A percentile compares a stretch with the other conserved stretches of the same genome.
Conservation (phyloP, 2,113 vertebrate genomes). For the Muscicapa adusta region DNA sequence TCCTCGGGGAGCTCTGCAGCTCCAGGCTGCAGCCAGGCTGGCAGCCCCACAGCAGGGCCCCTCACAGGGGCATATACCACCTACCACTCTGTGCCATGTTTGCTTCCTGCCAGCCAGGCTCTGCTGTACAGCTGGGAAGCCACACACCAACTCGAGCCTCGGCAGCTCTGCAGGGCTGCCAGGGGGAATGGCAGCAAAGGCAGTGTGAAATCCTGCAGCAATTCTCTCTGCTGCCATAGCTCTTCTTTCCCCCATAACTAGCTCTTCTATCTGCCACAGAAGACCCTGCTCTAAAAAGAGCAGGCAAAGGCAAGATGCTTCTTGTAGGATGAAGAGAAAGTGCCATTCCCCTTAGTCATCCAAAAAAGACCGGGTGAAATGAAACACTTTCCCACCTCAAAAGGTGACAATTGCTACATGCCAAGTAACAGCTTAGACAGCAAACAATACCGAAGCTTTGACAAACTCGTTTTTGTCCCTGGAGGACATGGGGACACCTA, state of each 20-base stretch:
- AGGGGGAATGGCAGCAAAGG: background rate
- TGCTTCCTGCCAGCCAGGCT: background rate
- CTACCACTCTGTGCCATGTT: rapidly evolving
- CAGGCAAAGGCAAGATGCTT: background rate
- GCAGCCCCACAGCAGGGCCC: background rate
- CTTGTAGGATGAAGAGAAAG: background rate
- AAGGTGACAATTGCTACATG: background rate
- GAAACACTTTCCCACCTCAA: background rate
- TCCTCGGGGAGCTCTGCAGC: background rate
- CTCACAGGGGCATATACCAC: rapidly evolving
- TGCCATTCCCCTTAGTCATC: background rate
- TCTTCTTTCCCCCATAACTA: background rate
- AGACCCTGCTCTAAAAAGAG: background rate
- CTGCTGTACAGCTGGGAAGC: background rate
- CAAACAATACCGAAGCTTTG: background rate
- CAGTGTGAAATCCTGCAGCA: background rate
- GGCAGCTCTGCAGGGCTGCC: background rate
- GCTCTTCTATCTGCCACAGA: background rate
- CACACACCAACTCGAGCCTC: background rate
- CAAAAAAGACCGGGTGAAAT: background rate
- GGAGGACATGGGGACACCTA: background rate
- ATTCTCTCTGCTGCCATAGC: background rate
- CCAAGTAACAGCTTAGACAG: background rate
- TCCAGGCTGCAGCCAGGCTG: background rate
- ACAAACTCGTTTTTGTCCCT: background rate